phyloP scores from a whole-genome alignment of 30 jellyfish, hydroid and myxozoan species.

The Sanderia malayensis region DNA sequence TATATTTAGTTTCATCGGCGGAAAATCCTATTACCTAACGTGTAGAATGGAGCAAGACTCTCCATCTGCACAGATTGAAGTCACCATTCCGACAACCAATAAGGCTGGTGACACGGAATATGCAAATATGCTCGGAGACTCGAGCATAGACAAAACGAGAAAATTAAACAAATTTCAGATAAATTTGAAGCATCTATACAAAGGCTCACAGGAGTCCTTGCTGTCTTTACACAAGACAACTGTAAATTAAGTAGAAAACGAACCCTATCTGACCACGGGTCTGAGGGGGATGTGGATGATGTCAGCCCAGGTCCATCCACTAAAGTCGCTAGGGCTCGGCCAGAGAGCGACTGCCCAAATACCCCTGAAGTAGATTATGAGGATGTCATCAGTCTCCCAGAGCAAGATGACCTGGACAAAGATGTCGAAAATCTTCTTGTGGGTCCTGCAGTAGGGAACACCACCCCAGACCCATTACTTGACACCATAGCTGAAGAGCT shows the following conservation, averaged over 20 bases:
- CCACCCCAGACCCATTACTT: slow-evolving; percentile 12
- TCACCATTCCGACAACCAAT: slow-evolving; percentile 15
- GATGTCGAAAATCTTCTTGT: slow-evolving; percentile 21
- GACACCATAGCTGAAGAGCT: slow-evolving; percentile 20
- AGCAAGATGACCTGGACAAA: slow-evolving; percentile 12
- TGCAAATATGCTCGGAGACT: slow-evolving; percentile 8
- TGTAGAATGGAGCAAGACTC: slow-evolving; percentile 21
- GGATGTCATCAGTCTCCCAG: slow-evolving; percentile 4
- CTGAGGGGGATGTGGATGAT: slow-evolving; percentile 10
- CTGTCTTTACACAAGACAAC: background rate
- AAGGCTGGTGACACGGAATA: slow-evolving; percentile 22
- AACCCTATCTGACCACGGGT: slow-evolving; percentile 5
- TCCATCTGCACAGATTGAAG: slow-evolving; percentile 26
- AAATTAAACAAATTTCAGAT: slow-evolving; percentile 6
- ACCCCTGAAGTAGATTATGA: slow-evolving; percentile 9
- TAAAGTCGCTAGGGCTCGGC: slow-evolving; percentile 18
- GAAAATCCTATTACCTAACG: background rate
- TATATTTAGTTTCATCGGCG: slow-evolving; percentile 13
- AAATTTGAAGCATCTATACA: slow-evolving; percentile 16
- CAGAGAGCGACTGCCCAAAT: too few species aligned
- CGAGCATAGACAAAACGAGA: slow-evolving; percentile 11
- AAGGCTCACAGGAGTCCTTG: slow-evolving; percentile 19
- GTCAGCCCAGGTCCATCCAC: background rate
- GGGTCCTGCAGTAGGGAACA: slow-evolving; percentile 13
- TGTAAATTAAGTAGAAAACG: background rate